Evolutionary conservation across 2,113 vertebrate species (phyloP), one percentile per base, ranked within the genome.

Genomic region (Poicephalus meyeri): DNA sequence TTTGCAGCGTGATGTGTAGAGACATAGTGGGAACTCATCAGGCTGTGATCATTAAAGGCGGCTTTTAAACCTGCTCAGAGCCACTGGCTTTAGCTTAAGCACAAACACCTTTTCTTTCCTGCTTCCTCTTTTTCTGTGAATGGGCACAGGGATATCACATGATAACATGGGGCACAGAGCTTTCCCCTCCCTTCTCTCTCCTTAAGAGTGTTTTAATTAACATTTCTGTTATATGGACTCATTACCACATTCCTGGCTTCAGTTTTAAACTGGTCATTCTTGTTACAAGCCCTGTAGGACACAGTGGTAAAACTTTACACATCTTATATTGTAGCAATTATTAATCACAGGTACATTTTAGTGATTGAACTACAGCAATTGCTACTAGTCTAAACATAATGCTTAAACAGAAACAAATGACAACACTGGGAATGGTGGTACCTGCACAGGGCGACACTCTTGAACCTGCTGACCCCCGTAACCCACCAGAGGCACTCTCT

Each of bases 181-280:
- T 4, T 88, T 87, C 56, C 89, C 86, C 86, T 92, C 86, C 83
- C 41, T 46, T 68, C 66, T 83, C 68, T 73, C 41, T 92, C 72
- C 86, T 93, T 64, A 52, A 47, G 39, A 95, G 61, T 74, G 84
- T 85, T 97, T 96, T 96, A 97, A 97, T 97, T 93, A 96, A 95
- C 95, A 96, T 95, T 95, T 89, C 89, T 92, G 89, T 92, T 94
- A 79, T 52, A 84, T 14, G 5, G 35, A 16, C 89, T 97, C 96
- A 97, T 97, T 97, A 97, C 95, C 95, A 95, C 96, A 96, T 97
- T 97, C 96, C 93, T 96, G 93, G 86, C 80, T 87, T 87, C 14
- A 16, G 73, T 89, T 95, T 95, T 96, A 93, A 95, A 95, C 89
- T 94, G 91, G 93, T 69, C 94, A 81, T 87, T 96, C 96, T 92